Evolutionary conservation across 2,797 vertebrate genomes (phyloP), one percentile per base, ranked within the genome.

Genomic region (Phataginus tetradactyla): DNA sequence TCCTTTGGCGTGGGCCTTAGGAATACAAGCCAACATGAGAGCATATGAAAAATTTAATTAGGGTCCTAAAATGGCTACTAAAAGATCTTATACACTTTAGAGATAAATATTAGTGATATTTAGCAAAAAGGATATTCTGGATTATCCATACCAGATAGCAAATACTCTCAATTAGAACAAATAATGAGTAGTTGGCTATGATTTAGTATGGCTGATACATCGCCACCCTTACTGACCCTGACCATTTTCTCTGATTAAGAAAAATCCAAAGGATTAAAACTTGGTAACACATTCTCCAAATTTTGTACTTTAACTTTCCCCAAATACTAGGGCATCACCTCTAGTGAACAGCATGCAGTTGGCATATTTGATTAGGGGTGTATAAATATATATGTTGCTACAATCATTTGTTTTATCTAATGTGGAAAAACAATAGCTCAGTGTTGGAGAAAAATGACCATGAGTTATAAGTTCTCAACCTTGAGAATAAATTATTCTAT

Each of bases 141-240:
- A 85, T 96, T 91, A 89, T 15, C 39, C 18, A 42, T 92, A 55
- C 90, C 92, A 91, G 83, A 92, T 1, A 93, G 79, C 55, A 96
- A 96, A 91, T 84, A 87, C 5, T 75, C 37, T 91, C 87, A 55
- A 96, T 93, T 90, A 96, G 37, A 95, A 95, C 55, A 96, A 96
- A 95, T 95, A 96, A 95, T 95, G 86, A 96, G 87, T 53, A 86
- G 39, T 18, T 95, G 90, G 86, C 71, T 69, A 80, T 77, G 72
- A 94, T 90, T 95, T 83, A 90, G 75, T 86, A 92, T 27, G 8
- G 61, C 80, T 96, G 81, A 92, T 83, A 95, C 7, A 92, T 89
- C 95, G 86, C 53, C 63, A 88, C 18, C 27, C 53, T 95, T 96
- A 81, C 78, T 90, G 14, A 88, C 63, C 21, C 78, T 90, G 14